Conservation (phyloP, 2,797 vertebrate genomes). For the Chelon labrosus region DNA sequence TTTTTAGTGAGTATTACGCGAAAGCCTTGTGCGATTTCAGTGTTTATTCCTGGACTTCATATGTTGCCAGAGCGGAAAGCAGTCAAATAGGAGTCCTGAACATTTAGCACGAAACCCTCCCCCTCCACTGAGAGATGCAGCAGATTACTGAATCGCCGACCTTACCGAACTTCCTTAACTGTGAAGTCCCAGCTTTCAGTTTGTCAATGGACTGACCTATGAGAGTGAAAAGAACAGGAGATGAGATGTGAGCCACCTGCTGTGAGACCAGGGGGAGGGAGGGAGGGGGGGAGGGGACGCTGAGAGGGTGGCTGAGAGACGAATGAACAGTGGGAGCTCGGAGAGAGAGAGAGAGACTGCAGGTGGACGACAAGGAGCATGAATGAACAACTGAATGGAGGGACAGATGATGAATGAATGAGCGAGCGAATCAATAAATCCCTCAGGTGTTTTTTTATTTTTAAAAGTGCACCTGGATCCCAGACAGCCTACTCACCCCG, state of each 20-base stretch:
- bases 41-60: not conserved
- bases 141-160: conserved; percentile 24
- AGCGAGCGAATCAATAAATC: conserved; percentile 25
- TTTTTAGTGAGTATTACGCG: conserved; percentile 18
- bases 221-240: conserved; percentile 41
- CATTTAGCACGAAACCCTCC: conserved; percentile 5
- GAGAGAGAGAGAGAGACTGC: conserved; percentile 37
- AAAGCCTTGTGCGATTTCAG: not conserved
- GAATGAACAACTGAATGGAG: conserved; percentile 51
- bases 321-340: conserved; percentile 44
- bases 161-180: conserved; percentile 19
- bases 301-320: not conserved
- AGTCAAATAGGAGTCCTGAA: conserved; percentile 2
- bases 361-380: conserved; percentile 45
- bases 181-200: conserved; percentile 25
- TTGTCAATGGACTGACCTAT: conserved; percentile 59
- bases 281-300: not conserved
- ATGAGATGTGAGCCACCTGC: conserved; percentile 65
- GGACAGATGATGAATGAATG: conserved; percentile 51
- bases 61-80: not conserved
- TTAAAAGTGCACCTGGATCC: conserved; percentile 19
- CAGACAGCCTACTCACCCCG: not conserved
- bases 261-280: conserved; percentile 2
- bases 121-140: not conserved
- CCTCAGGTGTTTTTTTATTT: conserved; percentile 33